Conservation (phyloP, 2,113 vertebrate genomes). For the Gymnobelideus leadbeateri region DNA sequence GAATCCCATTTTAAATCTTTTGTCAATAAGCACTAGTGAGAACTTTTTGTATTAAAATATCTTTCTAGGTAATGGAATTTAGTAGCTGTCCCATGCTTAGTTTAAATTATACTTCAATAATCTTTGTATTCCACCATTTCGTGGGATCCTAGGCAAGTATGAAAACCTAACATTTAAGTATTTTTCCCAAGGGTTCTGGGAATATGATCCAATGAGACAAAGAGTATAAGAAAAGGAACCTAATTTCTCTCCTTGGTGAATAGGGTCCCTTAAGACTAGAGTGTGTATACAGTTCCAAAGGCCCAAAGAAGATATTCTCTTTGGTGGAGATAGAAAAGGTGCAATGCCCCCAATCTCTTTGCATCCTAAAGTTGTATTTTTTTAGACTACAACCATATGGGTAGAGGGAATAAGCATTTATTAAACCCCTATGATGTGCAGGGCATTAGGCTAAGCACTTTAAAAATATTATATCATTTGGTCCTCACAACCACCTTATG, state of each 20-base stretch:
- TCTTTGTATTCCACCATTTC: background rate
- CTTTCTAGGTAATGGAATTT: background rate
- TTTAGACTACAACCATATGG: too few relatives aligned
- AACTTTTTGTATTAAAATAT: background rate
- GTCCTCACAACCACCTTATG: background rate
- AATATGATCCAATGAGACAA: background rate
- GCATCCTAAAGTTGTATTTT: background rate
- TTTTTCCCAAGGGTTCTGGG: background rate
- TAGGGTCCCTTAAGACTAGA: background rate
- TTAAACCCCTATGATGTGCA: background rate
- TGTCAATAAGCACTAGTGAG: background rate
- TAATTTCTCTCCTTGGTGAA: background rate
- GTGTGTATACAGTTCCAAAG: background rate
- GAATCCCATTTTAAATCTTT: background rate
- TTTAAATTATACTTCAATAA: background rate
- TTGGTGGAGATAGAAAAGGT: background rate
- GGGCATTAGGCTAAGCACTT: background rate
- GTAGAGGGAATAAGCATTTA: background rate
- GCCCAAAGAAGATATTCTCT: background rate
- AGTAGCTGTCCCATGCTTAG: background rate
- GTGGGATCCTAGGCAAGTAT: background rate
- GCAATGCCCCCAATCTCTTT: background rate
- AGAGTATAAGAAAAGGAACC: background rate
- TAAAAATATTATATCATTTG: background rate
- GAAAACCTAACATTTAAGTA: background rate